Evolutionary conservation across 2,113 vertebrate species (phyloP).

Genomic region (Oreochromis aureus): DNA sequence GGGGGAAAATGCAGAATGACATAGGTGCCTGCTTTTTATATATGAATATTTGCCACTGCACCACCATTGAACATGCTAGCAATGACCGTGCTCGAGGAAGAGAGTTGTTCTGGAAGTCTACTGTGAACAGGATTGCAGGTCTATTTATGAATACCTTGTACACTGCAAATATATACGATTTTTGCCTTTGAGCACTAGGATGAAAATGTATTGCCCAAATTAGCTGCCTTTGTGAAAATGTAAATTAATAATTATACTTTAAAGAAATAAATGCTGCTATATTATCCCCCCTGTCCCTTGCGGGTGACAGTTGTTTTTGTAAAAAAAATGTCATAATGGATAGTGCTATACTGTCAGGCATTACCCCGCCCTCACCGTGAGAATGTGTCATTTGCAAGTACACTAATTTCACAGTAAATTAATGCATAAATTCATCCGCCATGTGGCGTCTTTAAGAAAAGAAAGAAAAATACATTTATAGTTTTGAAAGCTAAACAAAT

Average conservation of each 20-base stretch:
- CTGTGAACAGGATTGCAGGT: not conserved
- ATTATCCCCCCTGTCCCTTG: not conserved
- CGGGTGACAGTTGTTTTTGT: not conserved
- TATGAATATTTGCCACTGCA: not conserved
- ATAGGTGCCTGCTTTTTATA: not conserved
- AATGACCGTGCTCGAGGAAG: not conserved
- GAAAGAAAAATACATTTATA: not conserved
- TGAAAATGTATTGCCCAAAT: not conserved
- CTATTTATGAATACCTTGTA: not conserved
- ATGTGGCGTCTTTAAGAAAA: not conserved
- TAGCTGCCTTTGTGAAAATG: not conserved
- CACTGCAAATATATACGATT: not conserved
- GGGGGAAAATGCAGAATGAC: rapidly evolving
- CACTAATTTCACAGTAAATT: slow-evolving; percentile 38
- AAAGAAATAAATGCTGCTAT: not conserved
- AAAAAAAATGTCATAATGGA: not conserved
- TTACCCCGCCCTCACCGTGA: not conserved
- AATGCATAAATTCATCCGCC: slow-evolving; percentile 1
- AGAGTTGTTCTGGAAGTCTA: not conserved
- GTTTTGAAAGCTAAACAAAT: slow-evolving; percentile 23
- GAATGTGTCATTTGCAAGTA: not conserved
- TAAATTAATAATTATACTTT: not conserved
- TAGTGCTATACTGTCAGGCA: not conserved
- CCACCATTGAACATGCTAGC: not conserved
- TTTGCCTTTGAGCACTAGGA: not conserved